Base-by-base conservation (phyloP, 2,888 invertebrate genomes). In the Polyommatus icarus region DNA sequence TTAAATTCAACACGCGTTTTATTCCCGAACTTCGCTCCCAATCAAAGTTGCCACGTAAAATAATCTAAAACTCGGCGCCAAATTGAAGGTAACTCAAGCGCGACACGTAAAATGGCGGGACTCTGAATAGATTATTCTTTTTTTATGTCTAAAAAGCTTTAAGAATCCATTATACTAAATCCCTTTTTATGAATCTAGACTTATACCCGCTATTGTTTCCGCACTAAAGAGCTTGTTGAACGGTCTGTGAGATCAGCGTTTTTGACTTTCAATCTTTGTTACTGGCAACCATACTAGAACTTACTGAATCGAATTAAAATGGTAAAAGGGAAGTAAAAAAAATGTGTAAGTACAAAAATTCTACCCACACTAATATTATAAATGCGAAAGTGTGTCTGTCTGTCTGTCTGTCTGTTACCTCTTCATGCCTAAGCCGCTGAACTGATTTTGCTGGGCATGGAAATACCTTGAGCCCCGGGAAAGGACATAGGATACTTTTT, bases 1-100 rank as follows among this genome's bases (percentile, higher is more conserved):
- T 88, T 87, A 85, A 84, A 90, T 90, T 90, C 90, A 79, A 72
- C 78, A 78, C 82, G 86, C 87, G 88, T 88, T 83, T 84, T 84
- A 84, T 83, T 82, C 79, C 81, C 81, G 80, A 83, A 82, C 83
- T 83, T 82, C 83, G 82, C 82, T 80, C 81, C 85, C 85, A 89
- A 88, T 90, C 88, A 87, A 87, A 88, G 85, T 86, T 86, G 83
- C 83, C 80, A 81, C 80, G 83, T 81, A 83, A 86, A 85, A 83
- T 81, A 82, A 84, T 79, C 81, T 82, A 83, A 84, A 84, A 81
- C 78, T 81, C 79, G 76, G 78, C 82, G 79, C 79, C 82, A 83
- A 85, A 86, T 85, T 84, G 84, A 82, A 85, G 80, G 79, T 77
- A 80, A 80, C 78, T 84, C 83, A 80, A 80, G 82, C 82, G 82